phyloP scores from a whole-genome alignment of 2,888 invertebrate species.

The Eupsilia transversa region DNA sequence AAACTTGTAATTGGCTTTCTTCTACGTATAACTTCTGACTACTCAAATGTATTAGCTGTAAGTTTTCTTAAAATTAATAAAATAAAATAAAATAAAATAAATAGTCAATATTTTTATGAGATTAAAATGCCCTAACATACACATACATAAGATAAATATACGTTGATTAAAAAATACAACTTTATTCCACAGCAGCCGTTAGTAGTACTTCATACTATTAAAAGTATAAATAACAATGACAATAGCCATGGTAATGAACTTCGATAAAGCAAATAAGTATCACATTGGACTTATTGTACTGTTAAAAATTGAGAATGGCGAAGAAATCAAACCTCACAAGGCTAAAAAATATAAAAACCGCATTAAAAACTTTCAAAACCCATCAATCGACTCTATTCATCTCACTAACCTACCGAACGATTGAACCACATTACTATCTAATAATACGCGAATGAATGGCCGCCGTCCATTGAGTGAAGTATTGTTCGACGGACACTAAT shows the following conservation, averaged over 20 bases:
- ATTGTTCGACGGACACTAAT: slow-evolving; percentile 84
- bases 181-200: not conserved
- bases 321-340: not conserved
- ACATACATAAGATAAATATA: not conserved
- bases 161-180: not conserved
- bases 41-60: too few relatives aligned
- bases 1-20: too few relatives aligned
- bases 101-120: not conserved
- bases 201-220: not conserved
- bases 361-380: slow-evolving; percentile 22
- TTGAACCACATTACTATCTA: slow-evolving; percentile 76
- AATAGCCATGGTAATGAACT: not conserved
- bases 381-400: slow-evolving; percentile 57
- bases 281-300: not conserved
- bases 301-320: not conserved
- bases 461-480: slow-evolving; percentile 82
- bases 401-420: slow-evolving; percentile 76
- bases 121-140: not conserved
- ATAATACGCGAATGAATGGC: slow-evolving; percentile 82
- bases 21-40: too few relatives aligned
- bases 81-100: too few relatives aligned
- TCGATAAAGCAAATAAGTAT: not conserved
- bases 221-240: not conserved
- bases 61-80: too few relatives aligned
- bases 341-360: not conserved